Conservation (phyloP, 2,888 invertebrate genomes). For the Charanyca ferruginea region DNA sequence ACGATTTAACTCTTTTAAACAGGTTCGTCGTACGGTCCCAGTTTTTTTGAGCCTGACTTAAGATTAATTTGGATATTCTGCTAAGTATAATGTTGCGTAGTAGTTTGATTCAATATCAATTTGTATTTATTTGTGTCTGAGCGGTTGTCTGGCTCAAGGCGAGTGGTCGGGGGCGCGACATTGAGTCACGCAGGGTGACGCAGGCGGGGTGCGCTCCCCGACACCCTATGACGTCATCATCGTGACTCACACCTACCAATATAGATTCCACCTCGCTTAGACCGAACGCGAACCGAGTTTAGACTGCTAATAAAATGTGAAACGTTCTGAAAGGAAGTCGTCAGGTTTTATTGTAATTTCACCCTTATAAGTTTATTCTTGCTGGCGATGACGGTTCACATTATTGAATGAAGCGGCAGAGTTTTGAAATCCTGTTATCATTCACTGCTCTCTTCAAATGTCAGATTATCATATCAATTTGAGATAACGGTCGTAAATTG, state of each 20-base stretch:
- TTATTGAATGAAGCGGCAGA: slow-evolving; percentile 36
- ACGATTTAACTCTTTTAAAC: too few relatives aligned
- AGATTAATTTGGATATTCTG: too few relatives aligned
- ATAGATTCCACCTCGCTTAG: slow-evolving; percentile 70
- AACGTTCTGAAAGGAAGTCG: slow-evolving; percentile 61
- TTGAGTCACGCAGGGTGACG: slow-evolving; percentile 81
- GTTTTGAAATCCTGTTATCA: slow-evolving; percentile 7
- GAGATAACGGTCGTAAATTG: slow-evolving; percentile 32
- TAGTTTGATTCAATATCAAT: slow-evolving; percentile 68
- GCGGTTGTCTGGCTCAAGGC: slow-evolving; percentile 69
- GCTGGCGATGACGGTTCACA: slow-evolving; percentile 19
- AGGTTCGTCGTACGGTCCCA: too few relatives aligned
- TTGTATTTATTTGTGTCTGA: slow-evolving; percentile 76
- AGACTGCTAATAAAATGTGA: slow-evolving; percentile 61
- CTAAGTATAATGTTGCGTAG: slow-evolving; percentile 43
- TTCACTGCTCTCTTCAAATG: slow-evolving; percentile 17
- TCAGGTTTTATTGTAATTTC: slow-evolving; percentile 64
- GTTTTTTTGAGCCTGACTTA: too few relatives aligned
- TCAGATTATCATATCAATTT: slow-evolving; percentile 35
- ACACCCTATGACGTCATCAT: slow-evolving; percentile 82
- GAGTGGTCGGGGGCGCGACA: slow-evolving; percentile 70
- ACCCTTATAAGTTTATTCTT: slow-evolving; percentile 60
- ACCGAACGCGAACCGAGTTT: slow-evolving; percentile 50
- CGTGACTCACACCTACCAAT: slow-evolving; percentile 80
- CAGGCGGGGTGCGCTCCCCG: slow-evolving; percentile 77